Evolutionary conservation across 2,797 vertebrate species (phyloP).

Genomic region (Gila robusta): DNA sequence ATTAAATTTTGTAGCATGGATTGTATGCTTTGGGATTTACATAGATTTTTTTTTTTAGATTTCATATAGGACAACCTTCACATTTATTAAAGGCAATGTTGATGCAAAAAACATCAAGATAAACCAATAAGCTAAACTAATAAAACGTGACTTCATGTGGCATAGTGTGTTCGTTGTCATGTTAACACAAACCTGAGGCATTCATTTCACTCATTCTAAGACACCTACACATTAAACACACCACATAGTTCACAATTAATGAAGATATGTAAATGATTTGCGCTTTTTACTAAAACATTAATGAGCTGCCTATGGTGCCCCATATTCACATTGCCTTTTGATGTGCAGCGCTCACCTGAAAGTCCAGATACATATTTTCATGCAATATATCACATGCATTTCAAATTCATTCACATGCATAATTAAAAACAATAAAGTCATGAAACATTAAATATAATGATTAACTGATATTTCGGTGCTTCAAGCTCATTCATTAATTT

Average conservation of each 20-base stretch:
- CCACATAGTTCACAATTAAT: background rate
- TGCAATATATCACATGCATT: background rate
- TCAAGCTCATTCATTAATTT: background rate
- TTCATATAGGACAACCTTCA: slow-evolving; percentile 1
- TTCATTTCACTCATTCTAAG: background rate
- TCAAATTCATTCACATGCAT: background rate
- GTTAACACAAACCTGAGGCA: background rate
- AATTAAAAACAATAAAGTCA: background rate
- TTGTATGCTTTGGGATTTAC: background rate
- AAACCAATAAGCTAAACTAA: background rate
- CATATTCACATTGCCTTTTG: slow-evolving; percentile 1
- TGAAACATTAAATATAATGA: slow-evolving; percentile 13
- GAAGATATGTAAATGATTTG: background rate
- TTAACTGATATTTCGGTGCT: slow-evolving; percentile 33
- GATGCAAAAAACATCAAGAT: background rate
- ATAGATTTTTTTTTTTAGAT: background rate
- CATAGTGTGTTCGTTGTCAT: background rate
- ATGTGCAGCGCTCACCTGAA: background rate
- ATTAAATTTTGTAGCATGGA: background rate
- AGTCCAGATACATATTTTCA: background rate
- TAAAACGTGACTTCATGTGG: background rate
- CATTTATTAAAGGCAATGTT: background rate
- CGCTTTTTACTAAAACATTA: slow-evolving; percentile 10
- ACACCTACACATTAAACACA: slow-evolving; percentile 7
- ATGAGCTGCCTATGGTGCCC: slow-evolving; percentile 1